Base-by-base conservation (phyloP, 2,888 invertebrate species). In the Platycheirus rosarum region DNA sequence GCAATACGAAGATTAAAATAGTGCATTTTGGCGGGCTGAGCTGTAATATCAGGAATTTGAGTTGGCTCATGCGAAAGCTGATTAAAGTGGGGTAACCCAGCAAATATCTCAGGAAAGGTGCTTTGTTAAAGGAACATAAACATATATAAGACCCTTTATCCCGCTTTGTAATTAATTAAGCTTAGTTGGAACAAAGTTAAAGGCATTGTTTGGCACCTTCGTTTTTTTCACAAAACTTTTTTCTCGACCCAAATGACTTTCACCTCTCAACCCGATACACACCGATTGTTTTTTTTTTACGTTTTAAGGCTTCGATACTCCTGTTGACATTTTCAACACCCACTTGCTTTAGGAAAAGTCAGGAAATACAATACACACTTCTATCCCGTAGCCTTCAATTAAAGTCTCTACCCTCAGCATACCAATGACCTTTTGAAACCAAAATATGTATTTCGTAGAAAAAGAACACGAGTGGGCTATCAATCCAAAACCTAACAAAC, bases 291-390 rank as follows among this genome's bases (percentile, higher is more conserved):
- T 5, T 6, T 9, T 20, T 20, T 13, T n/a, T n/a, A n/a, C n/a
- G 16, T n/a, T 35, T 55, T 37, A 37, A 23, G n/a, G 5, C 6
- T 46, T 13, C 26, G 20, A 35, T 1, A 40, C 2, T 44, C 44
- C 44, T 44, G 26, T 44, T 60, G 60, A 60, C 60, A 44, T 44
- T 44, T 60, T 5, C 29, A 32, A 44, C 44, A 44, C 44, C 60
- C 42, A 60, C 44, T 44, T 7, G 6, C 7, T 18, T 5, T 11
- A 20, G 20, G n/a, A n/a, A 53, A 16, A 32, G n/a, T n/a, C 7
- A 35, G 11, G 11, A 18, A 32, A 57, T 4, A 32, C 13, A 40
- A 40, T 40, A 13, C 8, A 44, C 23, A 57, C n/a, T 20, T 35
- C 14, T 3, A 11, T 57, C 6, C 13, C 9, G 18, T 18, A 29